Evolutionary conservation across 2,797 vertebrate species (phyloP).

Genomic region (Pempheris klunzingeri): DNA sequence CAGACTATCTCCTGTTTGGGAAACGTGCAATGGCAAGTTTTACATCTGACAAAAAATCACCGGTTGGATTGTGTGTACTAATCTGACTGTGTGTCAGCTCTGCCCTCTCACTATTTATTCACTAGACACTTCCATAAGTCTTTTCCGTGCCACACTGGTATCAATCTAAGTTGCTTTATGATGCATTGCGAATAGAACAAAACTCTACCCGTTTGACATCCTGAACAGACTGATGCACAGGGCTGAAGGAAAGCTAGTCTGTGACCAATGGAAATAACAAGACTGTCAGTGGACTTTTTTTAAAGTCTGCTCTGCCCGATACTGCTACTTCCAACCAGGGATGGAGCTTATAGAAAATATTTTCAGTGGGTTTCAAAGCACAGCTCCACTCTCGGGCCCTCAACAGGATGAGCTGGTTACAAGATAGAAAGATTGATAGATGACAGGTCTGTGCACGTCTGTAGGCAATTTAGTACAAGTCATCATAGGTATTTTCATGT

Average conservation of each 20-base stretch:
- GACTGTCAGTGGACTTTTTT: no score
- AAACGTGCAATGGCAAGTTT: conserved; percentile 38
- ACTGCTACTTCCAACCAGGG: no score
- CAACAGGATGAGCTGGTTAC: conserved; percentile 25
- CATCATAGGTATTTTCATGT: neutral
- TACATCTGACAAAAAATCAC: conserved; percentile 20
- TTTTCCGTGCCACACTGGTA: conserved; percentile 36
- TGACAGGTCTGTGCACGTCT: conserved; percentile 6
- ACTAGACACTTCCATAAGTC: conserved; percentile 38
- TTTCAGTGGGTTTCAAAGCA: conserved; percentile 2
- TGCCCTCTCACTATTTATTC: conserved; percentile 45
- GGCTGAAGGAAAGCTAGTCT: conserved; percentile 34
- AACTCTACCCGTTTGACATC: conserved; percentile 42
- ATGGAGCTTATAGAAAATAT: conserved; percentile 18
- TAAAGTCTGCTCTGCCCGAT: no score
- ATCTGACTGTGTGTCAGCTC: conserved; percentile 30
- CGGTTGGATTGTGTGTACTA: conserved; percentile 6
- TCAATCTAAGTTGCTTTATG: conserved; percentile 47
- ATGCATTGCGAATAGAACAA: conserved; percentile 39
- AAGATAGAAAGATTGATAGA: conserved; percentile 11
- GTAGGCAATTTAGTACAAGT: neutral
- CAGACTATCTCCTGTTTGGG: conserved; percentile 17
- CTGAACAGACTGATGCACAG: conserved; percentile 31
- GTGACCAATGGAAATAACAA: conserved; percentile 21
- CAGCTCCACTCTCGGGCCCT: neutral